Evolutionary conservation across 2,797 vertebrate species (phyloP), one percentile per base, ranked within the genome.

Genomic region (Hydrocynus forskahlii): DNA sequence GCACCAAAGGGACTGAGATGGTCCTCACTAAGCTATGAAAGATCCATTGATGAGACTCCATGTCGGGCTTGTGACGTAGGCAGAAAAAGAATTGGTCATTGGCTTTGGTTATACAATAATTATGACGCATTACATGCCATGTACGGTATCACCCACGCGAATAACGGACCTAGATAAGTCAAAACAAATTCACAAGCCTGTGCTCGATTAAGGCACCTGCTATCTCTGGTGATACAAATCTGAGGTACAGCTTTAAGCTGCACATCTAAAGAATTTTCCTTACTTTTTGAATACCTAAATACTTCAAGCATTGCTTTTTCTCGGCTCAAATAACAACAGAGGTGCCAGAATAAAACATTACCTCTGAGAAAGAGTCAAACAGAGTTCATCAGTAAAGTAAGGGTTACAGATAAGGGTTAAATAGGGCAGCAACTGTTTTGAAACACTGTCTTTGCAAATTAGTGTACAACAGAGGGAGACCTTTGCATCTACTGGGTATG

Each of bases 401-500:
- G 40, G 55, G 40, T 45, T 45, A 45, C 43, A 81, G 6, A 7
- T 5, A 55, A 1, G 45, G 43, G 57, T 79, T 48, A 63, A 76
- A 83, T 9, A 23, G 72, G 0, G 19, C 55, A 68, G 62, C 19
- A 52, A 52, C 23, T 54, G 48, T 81, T 81, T 74, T 38, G 67
- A 80, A 81, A 66, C 59, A 77, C 10, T 48, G 70, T 70, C 79
- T 70, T 7, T 14, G n/a, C 64, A 81, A 48, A 81, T 81, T 59
- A 79, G 25, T 17, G 16, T 64, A 68, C 68, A 43, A 7, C 9
- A 55, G 13, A 67, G 14, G 19, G 76, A 76, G 81, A 83, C 73
- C 82, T 81, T 81, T 84, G 63, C 55, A 75, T 81, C 50, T 50
- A 67, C 63, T 75, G 79, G 63, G 57, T 81, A 64, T 66, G 35